Evolutionary conservation across 2,888 invertebrate species (phyloP).

Genomic region (Pelosia muscerda): DNA sequence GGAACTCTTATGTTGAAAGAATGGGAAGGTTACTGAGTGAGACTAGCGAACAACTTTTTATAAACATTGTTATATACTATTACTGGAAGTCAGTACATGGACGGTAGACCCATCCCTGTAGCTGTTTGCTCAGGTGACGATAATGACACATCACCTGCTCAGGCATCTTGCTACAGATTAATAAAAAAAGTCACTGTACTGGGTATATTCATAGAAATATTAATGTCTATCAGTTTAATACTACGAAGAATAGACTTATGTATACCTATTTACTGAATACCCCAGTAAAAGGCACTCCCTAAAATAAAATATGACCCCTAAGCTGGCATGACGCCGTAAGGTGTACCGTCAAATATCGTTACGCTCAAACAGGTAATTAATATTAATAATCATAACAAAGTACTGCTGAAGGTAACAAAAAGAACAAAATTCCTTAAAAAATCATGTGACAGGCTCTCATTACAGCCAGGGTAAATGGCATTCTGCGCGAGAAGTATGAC

Average conservation of each 20-base stretch:
- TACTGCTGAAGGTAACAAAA: slow-evolving; percentile 25
- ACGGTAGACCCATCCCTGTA: too few species aligned
- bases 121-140: too few species aligned
- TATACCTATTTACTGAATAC: background rate
- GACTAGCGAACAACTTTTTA: background rate
- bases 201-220: too few species aligned
- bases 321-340: background rate
- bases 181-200: too few species aligned
- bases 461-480: slow-evolving; percentile 39
- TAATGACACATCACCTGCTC: too few species aligned
- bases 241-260: background rate
- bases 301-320: background rate
- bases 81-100: too few species aligned
- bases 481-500: slow-evolving; percentile 38
- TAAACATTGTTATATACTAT: too few species aligned
- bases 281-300: background rate
- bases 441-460: slow-evolving; percentile 44
- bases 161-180: too few species aligned
- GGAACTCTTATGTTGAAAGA: background rate
- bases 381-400: slow-evolving; percentile 24
- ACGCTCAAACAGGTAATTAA: slow-evolving; percentile 20
- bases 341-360: background rate
- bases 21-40: too few species aligned
- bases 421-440: slow-evolving; percentile 25
- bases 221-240: too few species aligned